Percentiles rank a stretch among this genome's conserved stretches.
These are phyloP conservation scores for Parazoanthus swiftii DNA, from an alignment of 92 coral and sea anemone species.

Conservation along the genomic window DNA sequence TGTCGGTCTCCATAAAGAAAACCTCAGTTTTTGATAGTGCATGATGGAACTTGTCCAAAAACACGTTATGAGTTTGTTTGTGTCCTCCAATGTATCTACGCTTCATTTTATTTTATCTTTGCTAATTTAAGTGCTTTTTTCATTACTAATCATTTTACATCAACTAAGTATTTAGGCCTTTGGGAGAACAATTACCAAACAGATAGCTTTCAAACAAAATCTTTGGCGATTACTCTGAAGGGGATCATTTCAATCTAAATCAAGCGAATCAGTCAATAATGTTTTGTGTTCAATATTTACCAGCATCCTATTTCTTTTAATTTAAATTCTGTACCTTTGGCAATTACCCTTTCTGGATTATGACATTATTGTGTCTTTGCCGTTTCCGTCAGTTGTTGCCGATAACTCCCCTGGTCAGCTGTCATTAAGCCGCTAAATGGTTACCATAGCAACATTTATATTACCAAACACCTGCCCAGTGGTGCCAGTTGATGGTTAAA, in stretches of 20 bases:
- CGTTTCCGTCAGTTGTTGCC: not conserved
- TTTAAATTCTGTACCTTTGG: not conserved
- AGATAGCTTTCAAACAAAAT: not conserved
- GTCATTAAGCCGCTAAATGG: not conserved
- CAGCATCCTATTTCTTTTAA: not conserved
- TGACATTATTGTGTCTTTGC: not conserved
- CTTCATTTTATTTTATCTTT: too few relatives aligned
- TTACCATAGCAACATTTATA: not conserved
- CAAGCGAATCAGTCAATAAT: not conserved
- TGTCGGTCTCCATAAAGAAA: too few relatives aligned
- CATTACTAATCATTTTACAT: not conserved
- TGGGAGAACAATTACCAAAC: too few relatives aligned
- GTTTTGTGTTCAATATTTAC: not conserved
- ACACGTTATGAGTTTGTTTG: not conserved
- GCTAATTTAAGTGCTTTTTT: not conserved
- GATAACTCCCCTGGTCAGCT: conserved; percentile 9
- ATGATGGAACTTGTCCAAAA: not conserved
- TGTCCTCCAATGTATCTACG: not conserved
- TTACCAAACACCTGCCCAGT: conserved; percentile 14
- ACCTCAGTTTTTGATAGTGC: not conserved
- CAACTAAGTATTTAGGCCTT: too few relatives aligned
- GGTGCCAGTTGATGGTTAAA: not conserved
- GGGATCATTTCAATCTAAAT: not conserved
- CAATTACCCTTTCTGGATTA: not conserved
- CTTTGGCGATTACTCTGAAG: not conserved